Percentiles rank a stretch among this genome's conserved stretches.
These are phyloP conservation scores for Coregonus ussuriensis DNA, from an alignment of 2,797 vertebrate genomes.

Conservation along the genomic window DNA sequence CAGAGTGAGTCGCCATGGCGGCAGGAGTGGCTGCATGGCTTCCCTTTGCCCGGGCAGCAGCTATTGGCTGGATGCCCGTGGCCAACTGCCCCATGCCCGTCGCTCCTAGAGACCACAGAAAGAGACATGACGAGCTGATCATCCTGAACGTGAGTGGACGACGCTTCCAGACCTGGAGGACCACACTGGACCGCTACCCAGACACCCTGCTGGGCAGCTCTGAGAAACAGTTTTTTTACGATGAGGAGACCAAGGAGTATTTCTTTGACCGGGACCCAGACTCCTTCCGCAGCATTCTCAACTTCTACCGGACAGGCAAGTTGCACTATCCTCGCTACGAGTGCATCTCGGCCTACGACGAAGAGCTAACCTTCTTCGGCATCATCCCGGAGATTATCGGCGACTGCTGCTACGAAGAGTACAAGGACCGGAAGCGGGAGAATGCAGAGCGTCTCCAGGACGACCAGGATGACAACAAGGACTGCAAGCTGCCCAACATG, in stretches of 20 bases:
- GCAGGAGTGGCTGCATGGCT: constrained; percentile 95
- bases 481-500: constrained; percentile 88
- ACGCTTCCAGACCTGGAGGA: constrained; percentile 96
- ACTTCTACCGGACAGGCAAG: constrained; percentile 98
- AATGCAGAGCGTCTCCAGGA: constrained; percentile 93
- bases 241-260: constrained; percentile 97
- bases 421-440: constrained; percentile 96
- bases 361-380: constrained; percentile 95
- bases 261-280: constrained; percentile 98
- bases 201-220: constrained; percentile 96
- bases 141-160: constrained; percentile 95
- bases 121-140: constrained; percentile 92
- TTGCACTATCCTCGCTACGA: constrained; percentile 96
- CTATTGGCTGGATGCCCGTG: constrained; percentile 99
- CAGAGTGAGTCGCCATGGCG: constrained; percentile 80
- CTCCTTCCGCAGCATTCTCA: constrained; percentile 93
- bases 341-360: constrained; percentile 96
- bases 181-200: constrained; percentile 94
- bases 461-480: constrained; percentile 94
- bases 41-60: constrained; percentile 94
- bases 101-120: constrained; percentile 88
- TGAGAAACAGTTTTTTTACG: constrained; percentile 98
- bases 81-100: constrained; percentile 97
- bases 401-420: constrained; percentile 99
- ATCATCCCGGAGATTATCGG: constrained; percentile 98